Base-by-base conservation (phyloP, 64 coral and sea anemone species). In the Platygyra sinensis region DNA sequence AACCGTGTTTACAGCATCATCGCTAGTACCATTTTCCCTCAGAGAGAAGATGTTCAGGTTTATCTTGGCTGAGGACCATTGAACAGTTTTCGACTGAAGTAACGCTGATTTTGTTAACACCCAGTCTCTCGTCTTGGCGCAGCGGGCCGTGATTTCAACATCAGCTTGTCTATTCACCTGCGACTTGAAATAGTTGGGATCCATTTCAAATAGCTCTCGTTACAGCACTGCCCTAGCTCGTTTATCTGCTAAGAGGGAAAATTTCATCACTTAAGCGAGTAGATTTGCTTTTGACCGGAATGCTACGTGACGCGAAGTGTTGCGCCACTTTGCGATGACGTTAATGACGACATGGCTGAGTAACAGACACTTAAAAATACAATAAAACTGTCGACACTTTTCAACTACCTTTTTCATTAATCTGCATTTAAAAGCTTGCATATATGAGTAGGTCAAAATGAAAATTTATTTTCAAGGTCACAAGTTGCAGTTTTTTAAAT, bases 21-120 rank as follows among this genome's bases (percentile, higher is more conserved):
- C 63, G 12, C 11, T 22, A 14, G 50, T 38, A 71, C 12, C 63
- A 38, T 8, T 31, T 2, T 85, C 81, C 14, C 39, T 85, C 36
- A 71, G 22, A 0, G 62, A 71, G 38, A 85, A 85, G 16, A 85
- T 71, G 27, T 85, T 85, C 20, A 85, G 81, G n/a, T 85, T 85
- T 24, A 85, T 71, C 33, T 71, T 85, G 32, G 81, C 63, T 28
- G 81, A 38, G 11, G 63, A 71, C 81, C 81, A 85, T 42, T 85
- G 81, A 10, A 72, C 63, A 22, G 81, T 50, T 13, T 72, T 85
- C 3, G 63, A 64, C 67, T 85, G 81, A 16, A 85, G 51, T 0
- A 83, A 60, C 11, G 80, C 80, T 42, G 80, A 83, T 33, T 85
- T 85, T 2, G 60, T 83, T 64, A 36, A 22, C 29, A 67, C 60